Percentiles rank a stretch among this genome's conserved stretches.
Conservation (phyloP, 2,113 vertebrate species). For the Xenus cinereus region DNA sequence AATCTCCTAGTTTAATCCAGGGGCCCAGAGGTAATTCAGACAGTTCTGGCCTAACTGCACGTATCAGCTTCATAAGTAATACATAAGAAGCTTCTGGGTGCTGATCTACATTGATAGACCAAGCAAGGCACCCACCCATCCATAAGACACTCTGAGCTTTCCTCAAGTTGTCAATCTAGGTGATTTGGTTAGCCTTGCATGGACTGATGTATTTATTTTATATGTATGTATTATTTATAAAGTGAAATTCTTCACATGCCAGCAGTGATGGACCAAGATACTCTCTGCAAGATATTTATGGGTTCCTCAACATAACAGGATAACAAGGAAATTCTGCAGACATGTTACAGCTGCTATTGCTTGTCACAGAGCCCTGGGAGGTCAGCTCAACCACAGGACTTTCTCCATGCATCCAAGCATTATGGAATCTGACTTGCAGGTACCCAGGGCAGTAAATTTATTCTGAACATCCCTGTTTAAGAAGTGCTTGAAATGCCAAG, state of each 20-base stretch:
- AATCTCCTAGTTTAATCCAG: conserved; percentile 24
- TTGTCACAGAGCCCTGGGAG: conserved; percentile 45
- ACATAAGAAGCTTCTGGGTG: conserved; percentile 37
- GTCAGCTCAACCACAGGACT: not conserved
- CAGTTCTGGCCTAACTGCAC: conserved; percentile 22
- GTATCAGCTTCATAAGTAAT: conserved; percentile 12
- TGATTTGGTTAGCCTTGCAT: conserved; percentile 60
- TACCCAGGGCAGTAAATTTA: not conserved
- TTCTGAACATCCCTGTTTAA: not conserved
- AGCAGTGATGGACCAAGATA: conserved; percentile 50
- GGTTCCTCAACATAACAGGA: conserved; percentile 51
- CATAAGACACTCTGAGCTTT: not conserved
- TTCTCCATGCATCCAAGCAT: not conserved
- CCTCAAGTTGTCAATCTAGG: conserved; percentile 40
- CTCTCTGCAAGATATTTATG: conserved; percentile 36
- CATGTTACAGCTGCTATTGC: conserved; percentile 5
- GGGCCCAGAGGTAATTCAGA: conserved; percentile 36
- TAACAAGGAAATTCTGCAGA: conserved; percentile 47
- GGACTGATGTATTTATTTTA: conserved; percentile 60
- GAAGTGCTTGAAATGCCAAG: not conserved
- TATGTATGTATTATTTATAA: conserved; percentile 70
- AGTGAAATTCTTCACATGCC: conserved; percentile 37
- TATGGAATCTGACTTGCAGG: not conserved
- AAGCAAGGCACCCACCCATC: conserved; percentile 47
- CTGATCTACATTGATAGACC: conserved; percentile 40